These are phyloP conservation scores for Pedicia rivosa DNA, from an alignment of 2,888 invertebrate genomes.

Conservation along the genomic window DNA sequence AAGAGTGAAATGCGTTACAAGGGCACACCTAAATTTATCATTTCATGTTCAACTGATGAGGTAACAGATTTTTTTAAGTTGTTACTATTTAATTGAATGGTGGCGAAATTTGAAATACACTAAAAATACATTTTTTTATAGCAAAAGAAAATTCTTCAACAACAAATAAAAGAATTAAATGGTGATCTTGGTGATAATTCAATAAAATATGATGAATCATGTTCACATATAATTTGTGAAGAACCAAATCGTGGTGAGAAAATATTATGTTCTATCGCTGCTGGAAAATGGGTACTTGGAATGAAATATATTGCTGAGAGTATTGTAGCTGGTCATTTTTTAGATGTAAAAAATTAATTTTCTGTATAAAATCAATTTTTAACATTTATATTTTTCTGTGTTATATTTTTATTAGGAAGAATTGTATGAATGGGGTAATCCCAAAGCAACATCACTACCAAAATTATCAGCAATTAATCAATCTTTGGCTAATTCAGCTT, in stretches of 20 bases:
- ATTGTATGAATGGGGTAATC: constrained; percentile 74
- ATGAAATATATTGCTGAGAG: constrained; percentile 58
- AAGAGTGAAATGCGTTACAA: constrained; percentile 18
- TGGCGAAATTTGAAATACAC: too few relatives aligned
- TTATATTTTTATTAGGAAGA: constrained; percentile 44
- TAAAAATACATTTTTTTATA: too few relatives aligned
- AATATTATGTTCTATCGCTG: constrained; percentile 67
- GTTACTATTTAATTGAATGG: too few relatives aligned
- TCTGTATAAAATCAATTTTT: constrained; percentile 16
- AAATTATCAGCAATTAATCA: constrained; percentile 31
- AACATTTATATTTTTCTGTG: constrained; percentile 14
- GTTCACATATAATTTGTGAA: constrained; percentile 64
- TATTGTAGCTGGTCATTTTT: constrained; percentile 38
- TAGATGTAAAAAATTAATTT: constrained; percentile 35
- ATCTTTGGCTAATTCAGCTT: constrained; percentile 39
- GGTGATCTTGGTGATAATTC: constrained; percentile 22
- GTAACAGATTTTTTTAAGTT: too few relatives aligned
- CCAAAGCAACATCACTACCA: constrained; percentile 35
- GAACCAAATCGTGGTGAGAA: constrained; percentile 72
- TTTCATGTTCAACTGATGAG: constrained; percentile 27
- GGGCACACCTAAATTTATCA: constrained; percentile 25
- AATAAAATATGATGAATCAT: constrained; percentile 38
- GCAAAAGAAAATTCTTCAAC: too few relatives aligned
- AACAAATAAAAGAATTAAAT: constrained; percentile 9
- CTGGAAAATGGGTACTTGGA: constrained; percentile 82